A percentile compares a stretch with the other conserved stretches of the same genome.
Evolutionary conservation across 1,140 invertebrate species (phyloP).

Genomic region (Lethocerus indicus): DNA sequence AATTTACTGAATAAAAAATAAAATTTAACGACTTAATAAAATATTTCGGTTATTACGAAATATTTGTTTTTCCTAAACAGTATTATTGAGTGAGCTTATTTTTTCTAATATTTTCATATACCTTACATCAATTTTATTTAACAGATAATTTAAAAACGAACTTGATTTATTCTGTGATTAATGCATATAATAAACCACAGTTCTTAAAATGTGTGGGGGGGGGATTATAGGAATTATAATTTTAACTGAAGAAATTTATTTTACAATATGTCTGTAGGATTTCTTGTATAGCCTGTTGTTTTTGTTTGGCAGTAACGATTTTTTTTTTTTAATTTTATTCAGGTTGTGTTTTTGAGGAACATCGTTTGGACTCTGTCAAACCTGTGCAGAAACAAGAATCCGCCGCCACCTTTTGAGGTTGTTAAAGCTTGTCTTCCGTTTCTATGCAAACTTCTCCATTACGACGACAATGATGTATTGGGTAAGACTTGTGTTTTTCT

Average conservation of each 20-base stretch:
- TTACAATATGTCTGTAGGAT: background rate
- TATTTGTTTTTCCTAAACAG: no score
- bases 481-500: no score
- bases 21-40: no score
- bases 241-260: background rate
- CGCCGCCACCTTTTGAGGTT: constrained; percentile 55
- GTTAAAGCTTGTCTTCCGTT: constrained; percentile 67
- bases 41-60: no score
- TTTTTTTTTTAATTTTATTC: constrained; percentile 14
- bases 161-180: background rate
- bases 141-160: no score
- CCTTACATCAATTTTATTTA: no score
- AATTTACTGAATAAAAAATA: no score
- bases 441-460: constrained; percentile 57
- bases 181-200: background rate
- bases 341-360: constrained; percentile 33
- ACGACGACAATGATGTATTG: constrained; percentile 55
- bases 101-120: no score
- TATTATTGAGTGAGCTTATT: no score
- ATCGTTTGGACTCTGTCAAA: constrained; percentile 88
- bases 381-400: constrained; percentile 83
- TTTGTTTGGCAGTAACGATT: constrained; percentile 16
- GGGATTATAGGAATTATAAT: background rate
- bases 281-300: no score
- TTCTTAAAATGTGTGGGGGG: background rate